phyloP scores from a whole-genome alignment of 2,888 invertebrate genomes.

The Patella caerulea region DNA sequence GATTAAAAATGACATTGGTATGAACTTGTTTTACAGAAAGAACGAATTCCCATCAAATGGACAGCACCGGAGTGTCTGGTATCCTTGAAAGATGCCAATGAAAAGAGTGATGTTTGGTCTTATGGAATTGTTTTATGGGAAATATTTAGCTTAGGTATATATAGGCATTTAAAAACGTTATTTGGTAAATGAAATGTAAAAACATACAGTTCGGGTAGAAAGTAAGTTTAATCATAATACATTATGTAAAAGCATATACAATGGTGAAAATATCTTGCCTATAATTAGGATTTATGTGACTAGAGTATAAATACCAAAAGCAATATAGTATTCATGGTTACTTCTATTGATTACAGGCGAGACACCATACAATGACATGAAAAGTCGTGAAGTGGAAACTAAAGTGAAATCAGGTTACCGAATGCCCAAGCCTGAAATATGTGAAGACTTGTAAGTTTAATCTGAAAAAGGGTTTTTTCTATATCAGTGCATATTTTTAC shows the following conservation, averaged over 20 bases:
- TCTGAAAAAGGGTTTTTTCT: too few species aligned
- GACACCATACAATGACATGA: slow-evolving; percentile 41
- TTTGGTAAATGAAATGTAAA: too few species aligned
- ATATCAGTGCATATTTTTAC: too few species aligned
- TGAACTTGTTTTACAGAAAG: slow-evolving; percentile 16
- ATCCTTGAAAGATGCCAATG: slow-evolving; percentile 26
- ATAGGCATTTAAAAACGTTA: too few species aligned
- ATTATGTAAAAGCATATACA: too few species aligned
- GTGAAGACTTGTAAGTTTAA: slow-evolving; percentile 47
- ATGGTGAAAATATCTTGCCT: neutral
- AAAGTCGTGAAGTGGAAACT: slow-evolving; percentile 40
- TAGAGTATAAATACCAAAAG: neutral
- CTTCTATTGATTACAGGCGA: slow-evolving; percentile 33
- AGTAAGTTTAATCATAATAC: too few species aligned
- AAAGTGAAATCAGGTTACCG: slow-evolving; percentile 44
- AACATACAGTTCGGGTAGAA: too few species aligned
- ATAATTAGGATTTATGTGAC: neutral
- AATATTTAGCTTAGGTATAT: slow-evolving; percentile 36
- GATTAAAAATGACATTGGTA: neutral
- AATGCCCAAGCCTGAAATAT: slow-evolving; percentile 47
- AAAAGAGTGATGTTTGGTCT: slow-evolving; percentile 38
- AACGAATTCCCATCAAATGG: slow-evolving; percentile 37
- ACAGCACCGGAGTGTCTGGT: slow-evolving; percentile 32
- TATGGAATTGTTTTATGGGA: slow-evolving; percentile 37
- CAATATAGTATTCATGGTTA: neutral